Evolutionary conservation across 2,797 vertebrate genomes (phyloP), one percentile per base, ranked within the genome.

Genomic region (Tolypeutes matacus): DNA sequence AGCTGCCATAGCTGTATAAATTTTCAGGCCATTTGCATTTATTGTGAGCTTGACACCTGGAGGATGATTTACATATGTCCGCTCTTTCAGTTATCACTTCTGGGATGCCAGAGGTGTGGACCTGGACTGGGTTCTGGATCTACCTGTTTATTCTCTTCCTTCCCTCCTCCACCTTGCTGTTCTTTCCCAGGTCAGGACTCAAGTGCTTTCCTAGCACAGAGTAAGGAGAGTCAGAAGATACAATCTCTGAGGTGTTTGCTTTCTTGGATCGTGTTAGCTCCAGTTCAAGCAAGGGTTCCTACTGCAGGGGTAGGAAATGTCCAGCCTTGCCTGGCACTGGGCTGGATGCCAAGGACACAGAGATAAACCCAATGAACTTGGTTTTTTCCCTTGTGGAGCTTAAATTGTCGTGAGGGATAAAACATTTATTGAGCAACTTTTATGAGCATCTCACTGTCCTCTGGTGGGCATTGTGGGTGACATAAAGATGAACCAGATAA

Each of bases 1-100:
- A 80, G 81, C 29, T 84, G 36, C n/a, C 80, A n/a, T 65, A 1
- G 0, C 64, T 78, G 75, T 83, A 83, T 89, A 81, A 27, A 49
- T 69, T 95, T 95, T 78, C 67, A 80, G 21, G 73, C 29, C 65
- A 75, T 17, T 86, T 84, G 65, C 80, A 93, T 89, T 46, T 46
- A 73, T 80, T 88, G 60, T 92, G 81, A 93, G 42, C 18, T 27
- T 86, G n/a, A 75, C 46, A 39, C n/a, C 49, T 65, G 11, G 58
- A 84, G 58, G 46, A 67, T 27, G 58, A 69, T 92, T 84, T 87
- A 62, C 53, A 72, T 46, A 86, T 92, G 84, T 67, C 29, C 29
- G 3, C 17, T 69, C 53, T 27, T 36, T 46, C 8, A 69, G 29
- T 67, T 25, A 4, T 60, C 36, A 23, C 39, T 15, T 23, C 15